phyloP scores from a whole-genome alignment of 2,113 vertebrate species.

The Leucosticte australis region DNA sequence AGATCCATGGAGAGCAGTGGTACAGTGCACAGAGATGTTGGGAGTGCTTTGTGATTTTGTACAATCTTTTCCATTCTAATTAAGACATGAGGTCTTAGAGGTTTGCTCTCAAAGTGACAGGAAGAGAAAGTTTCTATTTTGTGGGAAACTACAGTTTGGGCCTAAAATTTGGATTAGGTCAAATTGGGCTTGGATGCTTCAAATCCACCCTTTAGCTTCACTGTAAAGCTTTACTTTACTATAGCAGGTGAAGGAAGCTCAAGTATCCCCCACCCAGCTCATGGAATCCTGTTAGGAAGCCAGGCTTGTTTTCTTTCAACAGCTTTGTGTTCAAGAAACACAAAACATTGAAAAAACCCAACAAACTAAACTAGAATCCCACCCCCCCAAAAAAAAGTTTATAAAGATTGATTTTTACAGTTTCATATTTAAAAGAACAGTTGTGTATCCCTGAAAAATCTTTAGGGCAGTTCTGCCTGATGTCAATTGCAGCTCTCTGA shows the following conservation, averaged over 20 bases:
- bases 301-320: not conserved
- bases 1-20: not conserved
- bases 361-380: not conserved
- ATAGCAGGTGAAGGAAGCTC: not conserved
- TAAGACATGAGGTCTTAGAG: not conserved
- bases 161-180: not conserved
- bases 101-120: not conserved
- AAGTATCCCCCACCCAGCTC: not conserved
- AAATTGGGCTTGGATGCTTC: not conserved
- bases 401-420: not conserved
- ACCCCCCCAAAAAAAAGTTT: not conserved
- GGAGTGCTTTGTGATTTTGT: not conserved
- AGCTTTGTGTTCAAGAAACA: not conserved
- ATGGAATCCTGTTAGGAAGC: not conserved
- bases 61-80: not conserved
- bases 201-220: not conserved
- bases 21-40: not conserved
- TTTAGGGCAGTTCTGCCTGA: not conserved
- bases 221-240: not conserved
- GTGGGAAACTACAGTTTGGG: not conserved
- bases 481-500: not conserved
- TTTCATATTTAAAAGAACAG: not conserved
- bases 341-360: not conserved
- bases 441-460: not conserved
- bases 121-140: not conserved